Percentiles rank a stretch among this genome's conserved stretches.
These are phyloP conservation scores for Shargacucullia verbasci DNA, from an alignment of 2,888 invertebrate genomes.

Conservation along the genomic window DNA sequence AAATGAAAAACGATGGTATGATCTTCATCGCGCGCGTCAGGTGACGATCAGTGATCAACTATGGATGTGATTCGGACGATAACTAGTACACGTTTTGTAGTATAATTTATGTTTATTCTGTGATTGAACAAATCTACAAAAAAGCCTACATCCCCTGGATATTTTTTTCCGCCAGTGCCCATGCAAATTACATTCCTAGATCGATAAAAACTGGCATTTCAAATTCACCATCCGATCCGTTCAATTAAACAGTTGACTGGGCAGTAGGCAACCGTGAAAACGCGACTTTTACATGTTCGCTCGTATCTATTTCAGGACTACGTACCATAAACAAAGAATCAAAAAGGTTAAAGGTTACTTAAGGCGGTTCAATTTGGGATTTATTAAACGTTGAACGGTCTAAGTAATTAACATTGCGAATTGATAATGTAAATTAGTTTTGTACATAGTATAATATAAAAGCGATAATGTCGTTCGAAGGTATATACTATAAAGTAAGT, in stretches of 20 bases:
- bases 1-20: too few relatives aligned
- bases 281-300: slow-evolving; percentile 43
- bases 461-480: slow-evolving; percentile 29
- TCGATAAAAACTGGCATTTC: slow-evolving; percentile 47
- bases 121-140: too few relatives aligned
- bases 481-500: slow-evolving; percentile 32
- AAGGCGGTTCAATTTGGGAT: slow-evolving; percentile 35
- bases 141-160: too few relatives aligned
- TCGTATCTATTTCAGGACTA: slow-evolving; percentile 48
- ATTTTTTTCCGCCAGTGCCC: too few relatives aligned
- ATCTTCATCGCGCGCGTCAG: too few relatives aligned
- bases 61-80: too few relatives aligned
- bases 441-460: slow-evolving; percentile 32
- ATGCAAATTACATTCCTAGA: too few relatives aligned
- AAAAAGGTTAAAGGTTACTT: slow-evolving; percentile 21
- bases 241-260: slow-evolving; percentile 59
- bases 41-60: too few relatives aligned
- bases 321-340: slow-evolving; percentile 22
- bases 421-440: slow-evolving; percentile 48
- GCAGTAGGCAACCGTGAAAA: slow-evolving; percentile 55
- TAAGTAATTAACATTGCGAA: slow-evolving; percentile 37
- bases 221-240: slow-evolving; percentile 36
- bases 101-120: too few relatives aligned
- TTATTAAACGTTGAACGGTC: slow-evolving; percentile 26
- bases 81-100: too few relatives aligned